A percentile compares a stretch with the other conserved stretches of the same genome.
Conservation (phyloP, 1,140 invertebrate genomes). For the Leptonema lineaticorne region DNA sequence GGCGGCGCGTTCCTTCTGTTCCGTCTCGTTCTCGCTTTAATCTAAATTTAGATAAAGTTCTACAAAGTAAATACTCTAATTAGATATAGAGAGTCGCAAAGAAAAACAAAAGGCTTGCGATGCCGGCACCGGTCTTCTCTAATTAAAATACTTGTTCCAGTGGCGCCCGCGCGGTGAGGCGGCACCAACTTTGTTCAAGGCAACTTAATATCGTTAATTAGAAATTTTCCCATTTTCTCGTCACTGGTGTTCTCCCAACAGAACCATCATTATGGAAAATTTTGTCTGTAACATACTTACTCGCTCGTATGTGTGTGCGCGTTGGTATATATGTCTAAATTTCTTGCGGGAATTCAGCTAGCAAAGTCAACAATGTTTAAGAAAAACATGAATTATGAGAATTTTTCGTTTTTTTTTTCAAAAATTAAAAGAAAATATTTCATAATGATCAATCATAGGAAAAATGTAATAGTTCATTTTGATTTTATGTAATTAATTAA, state of each 20-base stretch:
- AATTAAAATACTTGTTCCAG: conserved; percentile 41
- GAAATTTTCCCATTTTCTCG: conserved; percentile 40
- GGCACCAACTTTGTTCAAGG: conserved; percentile 37
- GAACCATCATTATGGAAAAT: conserved; percentile 29
- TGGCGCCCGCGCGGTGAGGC: conserved; percentile 23
- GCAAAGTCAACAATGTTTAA: no score
- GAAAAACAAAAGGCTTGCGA: conserved; percentile 28
- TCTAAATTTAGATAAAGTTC: conserved; percentile 31
- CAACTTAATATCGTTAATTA: conserved; percentile 42
- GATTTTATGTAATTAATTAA: no score
- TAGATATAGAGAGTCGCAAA: conserved; percentile 22
- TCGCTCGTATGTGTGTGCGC: background rate
- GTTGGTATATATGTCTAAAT: background rate
- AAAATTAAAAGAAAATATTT: no score
- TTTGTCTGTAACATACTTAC: background rate
- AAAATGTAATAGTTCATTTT: no score
- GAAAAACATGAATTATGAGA: no score
- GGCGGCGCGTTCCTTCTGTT: no score
- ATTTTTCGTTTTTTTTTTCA: no score
- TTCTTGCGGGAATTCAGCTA: no score
- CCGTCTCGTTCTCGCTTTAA: conserved; percentile 27
- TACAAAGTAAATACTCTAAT: conserved; percentile 32
- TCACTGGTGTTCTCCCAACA: conserved; percentile 24
- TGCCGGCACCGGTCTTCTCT: conserved; percentile 31
- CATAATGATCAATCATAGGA: no score